Evolutionary conservation across 2,797 vertebrate species (phyloP), one percentile per base, ranked within the genome.

Genomic region (Acropternis orthonyx): DNA sequence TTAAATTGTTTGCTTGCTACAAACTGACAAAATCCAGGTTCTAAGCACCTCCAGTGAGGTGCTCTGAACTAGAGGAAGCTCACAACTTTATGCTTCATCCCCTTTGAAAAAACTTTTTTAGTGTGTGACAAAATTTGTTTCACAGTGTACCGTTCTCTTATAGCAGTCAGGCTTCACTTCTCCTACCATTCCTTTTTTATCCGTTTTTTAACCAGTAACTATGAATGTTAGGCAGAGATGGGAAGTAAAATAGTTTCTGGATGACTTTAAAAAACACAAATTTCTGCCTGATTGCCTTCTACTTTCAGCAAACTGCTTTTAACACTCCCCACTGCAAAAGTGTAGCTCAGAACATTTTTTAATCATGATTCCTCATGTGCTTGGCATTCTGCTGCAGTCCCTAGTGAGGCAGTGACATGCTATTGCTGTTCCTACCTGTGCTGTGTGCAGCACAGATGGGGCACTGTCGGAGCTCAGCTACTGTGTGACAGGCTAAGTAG

Each of bases 401-500:
- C 54, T 39, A 20, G 37, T 19, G 23, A 59, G 36, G 21, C 34
- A 69, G 48, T 28, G 83, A 39, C 9, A 7, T 0, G 0, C 16
- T 46, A 5, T 2, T 43, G 26, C 20, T 80, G 59, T 51, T 49
- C 72, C 37, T 49, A 27, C 80, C 84, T 52, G 67, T 28, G 81
- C 55, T 7, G 1, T 13, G 32, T 2, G 24, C 0, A 7, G 87
- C 71, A 67, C 65, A 46, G 61, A 58, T 8, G 59, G 63, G 61
- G 56, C 75, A 63, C 8, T 0, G 1, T 1, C 1, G 0, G 34
- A 52, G 62, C 62, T 68, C 58, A 43, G 91, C 58, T 63, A 18
- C 82, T 4, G 28, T 3, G n/a, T 83, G 67, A 63, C 72, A 39
- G 44, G 39, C 26, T 83, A 62, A 84, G 73, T 0, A 51, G 48